Percentiles rank a stretch among this genome's conserved stretches.
Conservation (phyloP, 2,888 invertebrate species). For the Phengaris alcon region DNA sequence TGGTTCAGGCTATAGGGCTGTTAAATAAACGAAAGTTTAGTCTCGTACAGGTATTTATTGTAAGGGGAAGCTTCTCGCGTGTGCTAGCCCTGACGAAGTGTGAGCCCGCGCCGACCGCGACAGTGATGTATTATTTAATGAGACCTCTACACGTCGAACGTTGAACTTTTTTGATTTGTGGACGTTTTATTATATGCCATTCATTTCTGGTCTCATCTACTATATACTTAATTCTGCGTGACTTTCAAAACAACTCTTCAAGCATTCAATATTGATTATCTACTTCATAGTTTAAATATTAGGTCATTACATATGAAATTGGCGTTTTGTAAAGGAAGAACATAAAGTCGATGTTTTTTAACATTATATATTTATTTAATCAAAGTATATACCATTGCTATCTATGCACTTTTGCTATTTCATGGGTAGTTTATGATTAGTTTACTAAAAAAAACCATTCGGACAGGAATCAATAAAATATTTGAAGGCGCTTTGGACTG, state of each 20-base stretch:
- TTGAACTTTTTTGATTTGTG: conserved; percentile 29
- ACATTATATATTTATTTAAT: too few relatives aligned
- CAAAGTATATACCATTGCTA: too few relatives aligned
- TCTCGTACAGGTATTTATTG: background rate
- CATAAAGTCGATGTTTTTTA: too few relatives aligned
- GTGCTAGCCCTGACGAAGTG: background rate
- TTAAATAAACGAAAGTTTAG: background rate
- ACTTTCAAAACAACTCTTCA: background rate
- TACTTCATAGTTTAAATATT: background rate
- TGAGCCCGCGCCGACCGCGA: conserved; percentile 34
- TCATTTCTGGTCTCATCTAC: background rate
- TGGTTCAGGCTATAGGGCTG: conserved; percentile 4
- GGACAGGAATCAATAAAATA: too few relatives aligned
- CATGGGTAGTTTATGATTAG: too few relatives aligned
- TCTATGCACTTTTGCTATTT: too few relatives aligned
- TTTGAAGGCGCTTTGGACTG: too few relatives aligned
- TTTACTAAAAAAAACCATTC: too few relatives aligned
- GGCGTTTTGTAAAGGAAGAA: too few relatives aligned
- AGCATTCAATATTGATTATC: background rate
- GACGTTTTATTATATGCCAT: background rate
- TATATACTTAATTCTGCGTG: background rate
- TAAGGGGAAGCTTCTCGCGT: background rate
- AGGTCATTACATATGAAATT: too few relatives aligned
- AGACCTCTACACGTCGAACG: conserved; percentile 32
- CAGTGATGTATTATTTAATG: conserved; percentile 43